A percentile compares a stretch with the other conserved stretches of the same genome.
Conservation (phyloP, 1,140 invertebrate species). For the Mya arenaria region DNA sequence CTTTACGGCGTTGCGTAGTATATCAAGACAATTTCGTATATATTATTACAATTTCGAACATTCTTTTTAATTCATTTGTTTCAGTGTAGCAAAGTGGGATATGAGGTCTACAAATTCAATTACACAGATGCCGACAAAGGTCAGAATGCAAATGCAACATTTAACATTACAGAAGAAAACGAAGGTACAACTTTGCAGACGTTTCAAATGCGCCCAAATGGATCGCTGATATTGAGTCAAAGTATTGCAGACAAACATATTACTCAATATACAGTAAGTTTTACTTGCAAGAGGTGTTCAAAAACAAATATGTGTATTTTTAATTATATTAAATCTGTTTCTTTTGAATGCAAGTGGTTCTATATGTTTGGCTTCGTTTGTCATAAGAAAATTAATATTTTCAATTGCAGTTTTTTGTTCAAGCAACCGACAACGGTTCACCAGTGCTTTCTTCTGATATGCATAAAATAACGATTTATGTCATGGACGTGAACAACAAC, state of each 20-base stretch:
- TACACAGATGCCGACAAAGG: constrained; percentile 24
- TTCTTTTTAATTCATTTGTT: no score
- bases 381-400: neutral
- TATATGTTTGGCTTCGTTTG: no score
- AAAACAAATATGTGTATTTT: neutral
- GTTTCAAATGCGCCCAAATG: constrained; percentile 1
- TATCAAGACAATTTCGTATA: no score
- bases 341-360: no score
- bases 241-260: neutral
- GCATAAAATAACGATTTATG: constrained; percentile 8
- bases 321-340: neutral
- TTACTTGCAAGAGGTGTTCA: neutral
- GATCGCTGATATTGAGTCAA: neutral
- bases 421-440: constrained; percentile 29
- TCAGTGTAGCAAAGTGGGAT: constrained; percentile 13
- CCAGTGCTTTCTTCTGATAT: constrained; percentile 21
- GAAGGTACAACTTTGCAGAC: neutral
- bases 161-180: constrained; percentile 17
- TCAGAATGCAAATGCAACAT: constrained; percentile 8
- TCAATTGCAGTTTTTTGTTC: constrained; percentile 21
- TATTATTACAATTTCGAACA: no score
- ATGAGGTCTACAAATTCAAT: constrained; percentile 8
- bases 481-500: constrained; percentile 28
- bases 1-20: no score
- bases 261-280: constrained; percentile 7